Evolutionary conservation across 2,113 vertebrate species (phyloP), one percentile per base, ranked within the genome.

Genomic region (Aspidoscelis tigris): DNA sequence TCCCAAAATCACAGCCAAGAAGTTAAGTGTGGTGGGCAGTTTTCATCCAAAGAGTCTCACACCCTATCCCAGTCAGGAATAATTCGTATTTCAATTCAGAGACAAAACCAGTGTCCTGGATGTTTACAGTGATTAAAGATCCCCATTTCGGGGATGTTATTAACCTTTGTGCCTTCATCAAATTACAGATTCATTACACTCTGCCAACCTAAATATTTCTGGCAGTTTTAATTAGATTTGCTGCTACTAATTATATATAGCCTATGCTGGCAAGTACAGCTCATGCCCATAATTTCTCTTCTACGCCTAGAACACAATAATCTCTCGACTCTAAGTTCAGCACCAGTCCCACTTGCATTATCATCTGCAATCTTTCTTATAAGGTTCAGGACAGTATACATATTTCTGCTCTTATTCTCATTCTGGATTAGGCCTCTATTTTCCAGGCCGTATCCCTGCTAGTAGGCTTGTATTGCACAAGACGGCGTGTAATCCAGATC

Each of bases 81-180:
- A 39, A 76, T 86, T 90, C 9, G 73, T 86, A 81, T 87, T 90
- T 87, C 11, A 86, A 55, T 76, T 43, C n/a, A 88, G 79, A 88
- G 76, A 47, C 4, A 85, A 72, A 89, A 73, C 78, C 81, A 44
- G 80, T 41, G 14, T 86, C 69, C 65, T 68, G 44, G 81, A 84
- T 50, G 50, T 87, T 90, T 85, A 87, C 43, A 71, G 76, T 18
- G 65, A 50, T 61, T 91, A 86, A 92, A 82, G 89, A 88, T 86
- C 55, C 88, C 75, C 55, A 89, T 64, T 41, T 80, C 3, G 78
- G 77, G 22, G 81, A 89, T 76, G 78, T 68, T 91, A 85, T 88
- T 88, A 88, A 86, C 53, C 33, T 84, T 26, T 71, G 66, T 9
- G 5, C 71, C 84, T 78, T 80, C 77, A 76, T 83, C 66, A 83